Conservation (phyloP, 2,113 vertebrate genomes). For the Pseudorhombus dupliciocellatus region DNA sequence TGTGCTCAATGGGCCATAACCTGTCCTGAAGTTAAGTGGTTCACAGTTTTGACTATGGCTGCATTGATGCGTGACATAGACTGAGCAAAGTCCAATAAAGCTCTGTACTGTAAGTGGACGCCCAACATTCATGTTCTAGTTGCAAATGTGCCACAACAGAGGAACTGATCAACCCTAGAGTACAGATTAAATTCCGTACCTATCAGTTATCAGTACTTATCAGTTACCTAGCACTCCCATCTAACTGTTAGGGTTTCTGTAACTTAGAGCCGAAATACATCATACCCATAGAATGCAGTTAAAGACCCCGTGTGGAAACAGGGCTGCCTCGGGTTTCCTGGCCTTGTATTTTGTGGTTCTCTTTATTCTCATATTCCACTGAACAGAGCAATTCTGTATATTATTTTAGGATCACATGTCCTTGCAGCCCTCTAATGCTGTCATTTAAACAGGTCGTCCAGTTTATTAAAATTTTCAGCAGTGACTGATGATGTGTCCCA, state of each 20-base stretch:
- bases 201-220: constrained; percentile 10
- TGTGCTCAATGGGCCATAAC: background rate
- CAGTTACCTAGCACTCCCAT: constrained; percentile 7
- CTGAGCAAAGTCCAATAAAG: background rate
- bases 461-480: constrained; percentile 31
- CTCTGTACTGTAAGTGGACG: background rate
- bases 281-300: constrained; percentile 56
- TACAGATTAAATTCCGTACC: background rate
- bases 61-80: background rate
- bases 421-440: constrained; percentile 24
- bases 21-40: background rate
- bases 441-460: constrained; percentile 52
- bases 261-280: constrained; percentile 47
- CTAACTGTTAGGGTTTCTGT: constrained; percentile 17
- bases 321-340: constrained; percentile 53
- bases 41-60: background rate
- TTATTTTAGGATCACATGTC: constrained; percentile 62
- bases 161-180: background rate
- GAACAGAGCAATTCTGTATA: constrained; percentile 48
- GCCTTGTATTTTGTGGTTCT: constrained; percentile 50
- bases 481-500: constrained; percentile 9
- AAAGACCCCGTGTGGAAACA: constrained; percentile 61
- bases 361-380: constrained; percentile 62
- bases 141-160: constrained; percentile 12
- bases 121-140: background rate